Conservation (phyloP, 2,888 invertebrate genomes). For the Philopedon plagiatum region DNA sequence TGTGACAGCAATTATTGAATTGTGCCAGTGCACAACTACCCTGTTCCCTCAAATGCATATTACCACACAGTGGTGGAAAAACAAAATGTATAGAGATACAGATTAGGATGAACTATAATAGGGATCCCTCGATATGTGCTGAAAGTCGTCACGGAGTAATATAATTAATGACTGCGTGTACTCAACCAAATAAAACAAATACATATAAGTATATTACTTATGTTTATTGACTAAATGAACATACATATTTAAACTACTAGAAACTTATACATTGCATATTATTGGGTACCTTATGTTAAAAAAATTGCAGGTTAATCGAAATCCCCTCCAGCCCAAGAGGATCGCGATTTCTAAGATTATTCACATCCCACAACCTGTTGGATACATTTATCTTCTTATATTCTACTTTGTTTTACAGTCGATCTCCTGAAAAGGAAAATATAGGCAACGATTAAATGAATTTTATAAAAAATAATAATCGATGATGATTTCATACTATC, state of each 20-base stretch:
- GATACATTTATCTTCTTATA: slow-evolving; percentile 21
- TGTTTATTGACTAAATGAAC: slow-evolving; percentile 23
- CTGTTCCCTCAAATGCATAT: too few species aligned
- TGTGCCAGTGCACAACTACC: too few species aligned
- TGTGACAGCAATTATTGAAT: too few species aligned
- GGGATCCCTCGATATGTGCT: too few species aligned
- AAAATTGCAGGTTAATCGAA: slow-evolving; percentile 23
- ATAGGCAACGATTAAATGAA: background rate
- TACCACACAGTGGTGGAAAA: too few species aligned
- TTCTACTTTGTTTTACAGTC: slow-evolving; percentile 33
- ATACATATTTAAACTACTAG: slow-evolving; percentile 19
- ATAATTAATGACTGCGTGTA: too few species aligned
- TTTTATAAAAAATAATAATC: too few species aligned
- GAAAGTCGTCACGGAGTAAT: too few species aligned
- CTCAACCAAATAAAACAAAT: too few species aligned
- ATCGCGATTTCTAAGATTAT: slow-evolving; percentile 13
- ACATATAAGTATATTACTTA: background rate
- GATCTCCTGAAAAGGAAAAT: slow-evolving; percentile 18
- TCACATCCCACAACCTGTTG: background rate
- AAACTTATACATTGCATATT: slow-evolving; percentile 13
- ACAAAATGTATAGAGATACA: too few species aligned
- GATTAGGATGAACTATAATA: too few species aligned
- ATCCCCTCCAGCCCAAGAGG: slow-evolving; percentile 38
- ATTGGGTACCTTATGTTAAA: background rate
- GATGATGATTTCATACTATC: too few species aligned